Evolutionary conservation across 2,113 vertebrate genomes (phyloP), one percentile per base, ranked within the genome.

Genomic region (Hirundichthys speculiger): DNA sequence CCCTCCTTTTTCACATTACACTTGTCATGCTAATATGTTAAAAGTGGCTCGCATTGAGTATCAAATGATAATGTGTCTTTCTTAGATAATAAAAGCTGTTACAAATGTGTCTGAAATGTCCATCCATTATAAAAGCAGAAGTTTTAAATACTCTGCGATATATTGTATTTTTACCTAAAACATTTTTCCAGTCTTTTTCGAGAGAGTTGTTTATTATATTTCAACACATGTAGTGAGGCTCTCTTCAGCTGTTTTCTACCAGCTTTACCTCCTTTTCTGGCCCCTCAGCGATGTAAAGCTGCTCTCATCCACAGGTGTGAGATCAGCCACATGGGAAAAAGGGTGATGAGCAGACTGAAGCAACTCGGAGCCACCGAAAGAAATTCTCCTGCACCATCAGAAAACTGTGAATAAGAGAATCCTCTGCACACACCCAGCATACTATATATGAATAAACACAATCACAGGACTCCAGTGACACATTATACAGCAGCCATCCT

Each of bases 281-380:
- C n/a, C 43, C 43, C 43, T 16, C 16, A 9, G 10, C 64, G 16
- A 75, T 8, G 15, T 42, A 30, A 19, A 48, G 40, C 21, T 39
- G 6, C 34, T 79, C 42, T 41, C 15, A 27, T 51, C 75, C 40
- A 16, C 57, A 49, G 22, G 27, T 64, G 59, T 16, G 62, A 69
- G 46, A 46, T 39, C 22, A 76, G 67, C 69, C 64, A 50, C 62
- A 65, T 61, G 79, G 75, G 74, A 46, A 13, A 19, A 19, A 63
- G 51, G 53, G 71, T 60, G 55, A 64, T 15, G 68, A n/a, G 48
- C 40, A 60, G 65, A 15, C 48, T 77, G 69, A 30, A 72, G 57
- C 55, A 45, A 20, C 64, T 79, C 4, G 21, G 41, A 62, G 25
- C 5, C 67, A 11, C 49, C 4, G 34, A 21, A 5, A 11, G 8